Evolutionary conservation across 2,888 invertebrate species (phyloP).

Genomic region (Nomada ruficornis): DNA sequence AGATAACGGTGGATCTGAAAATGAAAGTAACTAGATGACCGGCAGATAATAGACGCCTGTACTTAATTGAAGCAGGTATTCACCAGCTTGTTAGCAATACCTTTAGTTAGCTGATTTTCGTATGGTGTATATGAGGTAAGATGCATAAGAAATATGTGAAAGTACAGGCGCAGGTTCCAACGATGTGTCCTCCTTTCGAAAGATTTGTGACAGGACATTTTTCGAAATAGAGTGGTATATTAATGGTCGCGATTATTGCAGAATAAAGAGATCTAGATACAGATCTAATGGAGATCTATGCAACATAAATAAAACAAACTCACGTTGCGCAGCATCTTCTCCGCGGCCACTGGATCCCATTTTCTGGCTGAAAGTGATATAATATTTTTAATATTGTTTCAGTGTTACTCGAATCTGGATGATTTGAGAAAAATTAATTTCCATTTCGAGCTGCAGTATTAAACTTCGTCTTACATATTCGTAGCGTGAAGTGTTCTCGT

Average conservation of each 20-base stretch:
- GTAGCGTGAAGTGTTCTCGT: neutral
- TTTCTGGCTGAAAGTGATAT: constrained; percentile 89
- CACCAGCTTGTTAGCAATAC: neutral
- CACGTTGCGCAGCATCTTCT: constrained; percentile 96
- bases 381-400: constrained; percentile 16
- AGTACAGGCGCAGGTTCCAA: constrained; percentile 11
- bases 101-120: neutral
- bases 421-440: too few species aligned
- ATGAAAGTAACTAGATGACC: neutral
- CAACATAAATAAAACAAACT: constrained; percentile 82
- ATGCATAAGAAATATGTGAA: constrained; percentile 33
- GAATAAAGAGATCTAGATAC: neutral
- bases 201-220: constrained; percentile 6
- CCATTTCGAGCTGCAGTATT: too few species aligned
- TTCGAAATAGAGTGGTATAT: constrained; percentile 2
- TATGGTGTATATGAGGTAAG: neutral
- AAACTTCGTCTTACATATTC: too few species aligned
- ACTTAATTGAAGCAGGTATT: neutral
- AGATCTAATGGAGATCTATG: neutral
- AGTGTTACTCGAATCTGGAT: neutral
- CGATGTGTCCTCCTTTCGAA: constrained; percentile 31
- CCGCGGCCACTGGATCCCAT: constrained; percentile 94
- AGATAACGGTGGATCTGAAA: neutral
- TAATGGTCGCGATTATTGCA: neutral
- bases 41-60: neutral